These are phyloP conservation scores for Phrynosoma blainvillii DNA, from an alignment of 2,113 vertebrate genomes.

Conservation along the genomic window DNA sequence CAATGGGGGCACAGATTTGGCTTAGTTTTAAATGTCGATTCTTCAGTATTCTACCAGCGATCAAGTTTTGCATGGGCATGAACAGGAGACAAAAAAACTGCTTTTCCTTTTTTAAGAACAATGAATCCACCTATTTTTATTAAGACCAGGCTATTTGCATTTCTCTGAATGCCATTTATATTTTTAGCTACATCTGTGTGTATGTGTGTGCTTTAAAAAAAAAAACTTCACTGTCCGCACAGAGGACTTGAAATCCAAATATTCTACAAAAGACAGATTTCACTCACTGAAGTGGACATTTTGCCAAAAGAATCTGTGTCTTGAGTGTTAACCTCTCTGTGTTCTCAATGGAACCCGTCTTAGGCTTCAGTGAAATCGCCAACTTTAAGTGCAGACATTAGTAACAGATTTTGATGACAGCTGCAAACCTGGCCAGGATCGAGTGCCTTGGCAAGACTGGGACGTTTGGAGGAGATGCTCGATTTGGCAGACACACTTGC, in stretches of 20 bases:
- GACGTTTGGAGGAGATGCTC: neutral
- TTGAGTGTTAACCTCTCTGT: neutral
- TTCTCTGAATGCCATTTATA: conserved; percentile 22
- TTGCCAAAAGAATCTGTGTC: neutral
- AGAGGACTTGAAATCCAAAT: neutral
- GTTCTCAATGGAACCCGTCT: too few relatives aligned
- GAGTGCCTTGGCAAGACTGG: too few relatives aligned
- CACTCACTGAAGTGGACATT: neutral
- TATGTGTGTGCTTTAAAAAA: neutral
- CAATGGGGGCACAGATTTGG: neutral
- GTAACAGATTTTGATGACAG: neutral
- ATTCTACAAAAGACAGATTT: neutral
- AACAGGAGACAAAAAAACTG: neutral
- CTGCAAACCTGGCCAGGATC: neutral
- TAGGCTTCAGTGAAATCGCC: too few relatives aligned
- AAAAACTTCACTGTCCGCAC: neutral
- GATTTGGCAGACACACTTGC: too few relatives aligned
- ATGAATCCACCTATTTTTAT: neutral
- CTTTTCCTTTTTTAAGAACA: neutral
- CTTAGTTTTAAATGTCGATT: neutral
- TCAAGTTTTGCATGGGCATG: neutral
- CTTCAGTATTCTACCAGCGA: neutral
- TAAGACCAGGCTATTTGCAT: neutral
- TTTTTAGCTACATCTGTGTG: too few relatives aligned
- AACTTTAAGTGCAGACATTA: too few relatives aligned